Percentiles rank a stretch among this genome's conserved stretches.
These are phyloP conservation scores for Andrena dorsata DNA, from an alignment of 2,888 invertebrate genomes.

Conservation along the genomic window DNA sequence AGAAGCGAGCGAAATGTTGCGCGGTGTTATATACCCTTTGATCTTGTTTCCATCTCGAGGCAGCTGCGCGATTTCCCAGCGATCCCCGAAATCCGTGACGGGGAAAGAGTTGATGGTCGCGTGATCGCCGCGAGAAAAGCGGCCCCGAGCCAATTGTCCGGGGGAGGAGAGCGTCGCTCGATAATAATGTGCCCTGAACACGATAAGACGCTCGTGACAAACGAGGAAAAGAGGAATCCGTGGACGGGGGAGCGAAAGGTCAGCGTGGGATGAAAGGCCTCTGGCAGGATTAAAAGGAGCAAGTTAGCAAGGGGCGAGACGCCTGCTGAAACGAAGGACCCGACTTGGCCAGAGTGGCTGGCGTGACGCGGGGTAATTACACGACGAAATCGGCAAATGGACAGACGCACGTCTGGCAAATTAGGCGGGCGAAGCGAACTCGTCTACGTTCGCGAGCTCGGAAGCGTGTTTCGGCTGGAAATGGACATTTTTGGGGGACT, in stretches of 20 bases:
- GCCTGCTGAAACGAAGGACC: conserved; percentile 38
- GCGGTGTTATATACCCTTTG: conserved; percentile 14
- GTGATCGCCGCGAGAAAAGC: conserved; percentile 29
- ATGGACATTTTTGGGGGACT: too few relatives aligned
- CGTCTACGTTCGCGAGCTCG: not conserved
- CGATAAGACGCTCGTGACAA: conserved; percentile 74
- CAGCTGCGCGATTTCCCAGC: conserved; percentile 36
- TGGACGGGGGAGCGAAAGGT: conserved; percentile 27
- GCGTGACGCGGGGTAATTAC: conserved; percentile 70
- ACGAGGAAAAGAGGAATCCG: conserved; percentile 60
- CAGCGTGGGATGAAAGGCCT: not conserved
- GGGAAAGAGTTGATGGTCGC: conserved; percentile 16
- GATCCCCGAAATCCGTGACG: conserved; percentile 7
- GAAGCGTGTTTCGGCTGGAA: not conserved
- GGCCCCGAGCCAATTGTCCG: not conserved
- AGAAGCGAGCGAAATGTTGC: not conserved
- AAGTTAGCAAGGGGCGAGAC: conserved; percentile 28
- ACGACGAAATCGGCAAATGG: conserved; percentile 63
- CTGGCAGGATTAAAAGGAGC: conserved; percentile 32
- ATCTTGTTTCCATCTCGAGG: conserved; percentile 23
- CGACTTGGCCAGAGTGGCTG: conserved; percentile 56
- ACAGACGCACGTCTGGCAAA: conserved; percentile 66
- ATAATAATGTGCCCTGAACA: conserved; percentile 67
- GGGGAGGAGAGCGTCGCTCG: conserved; percentile 41
- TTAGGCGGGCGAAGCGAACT: conserved; percentile 45